A percentile compares a stretch with the other conserved stretches of the same genome.
These are phyloP conservation scores for Acronicta leporina DNA, from an alignment of 2,888 invertebrate genomes.

Conservation along the genomic window DNA sequence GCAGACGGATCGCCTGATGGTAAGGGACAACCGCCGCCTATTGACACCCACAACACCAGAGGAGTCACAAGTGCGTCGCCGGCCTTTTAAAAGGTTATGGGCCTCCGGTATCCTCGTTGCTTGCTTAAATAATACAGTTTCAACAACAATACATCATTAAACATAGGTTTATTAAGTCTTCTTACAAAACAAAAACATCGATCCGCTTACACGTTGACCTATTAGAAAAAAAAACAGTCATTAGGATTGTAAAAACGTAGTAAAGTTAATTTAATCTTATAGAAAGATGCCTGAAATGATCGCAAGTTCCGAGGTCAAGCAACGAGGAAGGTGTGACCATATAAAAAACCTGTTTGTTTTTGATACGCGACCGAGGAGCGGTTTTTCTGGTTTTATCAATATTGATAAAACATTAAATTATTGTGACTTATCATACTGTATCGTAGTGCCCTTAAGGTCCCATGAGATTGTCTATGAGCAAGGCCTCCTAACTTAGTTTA, in stretches of 20 bases:
- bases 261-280: neutral
- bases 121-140: no score
- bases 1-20: no score
- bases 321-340: slow-evolving; percentile 42
- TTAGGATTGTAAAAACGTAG: neutral
- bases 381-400: slow-evolving; percentile 48
- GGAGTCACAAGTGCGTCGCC: no score
- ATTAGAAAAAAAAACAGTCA: neutral
- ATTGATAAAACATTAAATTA: slow-evolving; percentile 38
- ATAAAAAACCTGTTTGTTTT: slow-evolving; percentile 52
- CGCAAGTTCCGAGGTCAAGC: slow-evolving; percentile 40
- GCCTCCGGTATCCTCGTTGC: no score
- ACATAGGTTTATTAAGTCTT: no score
- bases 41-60: no score
- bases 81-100: no score
- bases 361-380: slow-evolving; percentile 33
- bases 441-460: slow-evolving; percentile 6
- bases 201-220: no score
- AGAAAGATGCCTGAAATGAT: slow-evolving; percentile 23
- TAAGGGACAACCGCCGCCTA: no score
- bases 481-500: no score
- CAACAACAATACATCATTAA: no score
- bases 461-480: neutral
- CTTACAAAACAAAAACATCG: no score
- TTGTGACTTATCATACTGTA: slow-evolving; percentile 14